phyloP scores from a whole-genome alignment of 2,888 invertebrate genomes.

The Kryphioiulus occultus region DNA sequence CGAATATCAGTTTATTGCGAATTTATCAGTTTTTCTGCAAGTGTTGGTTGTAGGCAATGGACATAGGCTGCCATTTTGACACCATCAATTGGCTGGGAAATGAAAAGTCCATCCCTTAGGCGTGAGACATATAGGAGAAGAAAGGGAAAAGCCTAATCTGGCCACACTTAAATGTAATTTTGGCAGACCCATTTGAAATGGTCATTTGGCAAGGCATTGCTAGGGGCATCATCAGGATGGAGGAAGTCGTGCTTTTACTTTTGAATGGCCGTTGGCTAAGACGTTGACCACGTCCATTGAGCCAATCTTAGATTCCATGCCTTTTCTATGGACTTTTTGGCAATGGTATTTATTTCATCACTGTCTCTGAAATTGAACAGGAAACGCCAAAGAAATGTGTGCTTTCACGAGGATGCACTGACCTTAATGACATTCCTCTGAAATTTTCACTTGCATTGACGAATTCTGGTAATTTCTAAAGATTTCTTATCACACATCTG shows the following conservation, averaged over 20 bases:
- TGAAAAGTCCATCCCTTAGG: not conserved
- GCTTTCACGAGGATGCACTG: not conserved
- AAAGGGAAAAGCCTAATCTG: not conserved
- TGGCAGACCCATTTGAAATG: not conserved
- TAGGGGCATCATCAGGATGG: not conserved
- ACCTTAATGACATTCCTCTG: not conserved
- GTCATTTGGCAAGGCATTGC: slow-evolving; percentile 17
- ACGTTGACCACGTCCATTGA: not conserved
- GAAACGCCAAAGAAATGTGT: not conserved
- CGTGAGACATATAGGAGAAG: not conserved
- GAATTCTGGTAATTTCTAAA: too few relatives aligned
- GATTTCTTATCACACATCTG: too few relatives aligned
- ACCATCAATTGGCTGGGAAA: not conserved
- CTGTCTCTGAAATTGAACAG: not conserved
- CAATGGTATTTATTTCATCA: not conserved
- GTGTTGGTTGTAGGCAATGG: too few relatives aligned
- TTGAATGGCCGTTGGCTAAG: not conserved
- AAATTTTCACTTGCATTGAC: not conserved
- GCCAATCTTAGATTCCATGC: not conserved
- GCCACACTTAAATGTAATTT: slow-evolving; percentile 31
- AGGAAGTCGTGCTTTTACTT: not conserved
- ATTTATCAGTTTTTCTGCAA: too few relatives aligned
- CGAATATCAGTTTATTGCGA: too few relatives aligned
- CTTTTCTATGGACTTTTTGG: not conserved
- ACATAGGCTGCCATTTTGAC: slow-evolving; percentile 2